These are phyloP conservation scores for Dasysyrphus albostriatus DNA, from an alignment of 2,888 invertebrate genomes.

Conservation along the genomic window DNA sequence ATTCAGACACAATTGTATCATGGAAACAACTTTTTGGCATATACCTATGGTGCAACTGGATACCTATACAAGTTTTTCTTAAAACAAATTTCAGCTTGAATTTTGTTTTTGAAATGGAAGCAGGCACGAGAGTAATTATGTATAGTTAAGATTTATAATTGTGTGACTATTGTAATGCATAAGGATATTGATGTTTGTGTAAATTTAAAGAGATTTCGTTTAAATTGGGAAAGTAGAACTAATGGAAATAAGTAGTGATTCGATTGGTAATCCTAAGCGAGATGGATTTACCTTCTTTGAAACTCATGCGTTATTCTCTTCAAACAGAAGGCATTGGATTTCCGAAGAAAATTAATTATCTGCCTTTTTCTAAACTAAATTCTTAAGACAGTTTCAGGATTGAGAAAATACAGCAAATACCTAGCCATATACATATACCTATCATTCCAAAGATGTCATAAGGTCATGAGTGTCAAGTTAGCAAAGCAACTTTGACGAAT, in stretches of 20 bases:
- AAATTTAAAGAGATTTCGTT: not conserved
- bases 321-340: not conserved
- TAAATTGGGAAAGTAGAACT: not conserved
- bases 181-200: conserved; percentile 10
- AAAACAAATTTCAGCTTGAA: not conserved
- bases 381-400: too few relatives aligned
- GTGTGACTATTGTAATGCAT: conserved; percentile 8
- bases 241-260: not conserved
- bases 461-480: too few relatives aligned
- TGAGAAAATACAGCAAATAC: too few relatives aligned
- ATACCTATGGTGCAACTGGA: not conserved
- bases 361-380: not conserved
- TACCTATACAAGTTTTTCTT: conserved; percentile 29
- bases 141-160: conserved; percentile 3
- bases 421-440: too few relatives aligned
- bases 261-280: not conserved
- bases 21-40: conserved; percentile 26
- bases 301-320: not conserved
- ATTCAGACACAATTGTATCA: conserved; percentile 33
- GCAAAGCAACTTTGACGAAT: too few relatives aligned
- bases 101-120: not conserved
- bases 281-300: not conserved
- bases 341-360: not conserved
- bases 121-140: too few relatives aligned
- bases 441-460: too few relatives aligned